Evolutionary conservation across 1,140 invertebrate genomes (phyloP).

Genomic region (Bombus waltoni): DNA sequence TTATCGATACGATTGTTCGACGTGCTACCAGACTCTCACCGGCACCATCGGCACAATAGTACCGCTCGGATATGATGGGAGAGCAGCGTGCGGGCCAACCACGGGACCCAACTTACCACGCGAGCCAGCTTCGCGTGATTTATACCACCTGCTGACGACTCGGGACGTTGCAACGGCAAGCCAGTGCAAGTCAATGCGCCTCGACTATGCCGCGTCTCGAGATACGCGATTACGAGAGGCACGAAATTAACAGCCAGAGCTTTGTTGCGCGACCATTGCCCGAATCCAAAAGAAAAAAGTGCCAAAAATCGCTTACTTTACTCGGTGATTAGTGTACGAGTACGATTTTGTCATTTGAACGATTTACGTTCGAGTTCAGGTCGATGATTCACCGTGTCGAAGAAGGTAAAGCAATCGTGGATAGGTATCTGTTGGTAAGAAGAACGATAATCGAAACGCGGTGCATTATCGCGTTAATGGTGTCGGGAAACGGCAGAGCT

Average conservation of each 20-base stretch:
- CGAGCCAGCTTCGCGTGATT: slow-evolving; percentile 54
- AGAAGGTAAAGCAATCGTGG: not conserved
- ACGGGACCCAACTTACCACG: slow-evolving; percentile 44
- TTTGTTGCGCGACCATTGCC: not conserved
- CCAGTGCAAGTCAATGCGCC: not conserved
- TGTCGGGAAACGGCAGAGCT: slow-evolving; percentile 41
- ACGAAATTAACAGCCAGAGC: slow-evolving; percentile 12
- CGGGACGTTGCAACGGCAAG: not conserved
- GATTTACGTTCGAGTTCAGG: not conserved
- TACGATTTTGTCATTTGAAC: no score
- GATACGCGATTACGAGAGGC: slow-evolving; percentile 12
- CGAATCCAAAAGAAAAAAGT: not conserved
- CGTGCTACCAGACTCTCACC: slow-evolving; percentile 33
- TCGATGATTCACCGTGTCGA: not conserved
- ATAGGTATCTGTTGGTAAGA: slow-evolving; percentile 43
- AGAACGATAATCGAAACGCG: slow-evolving; percentile 49
- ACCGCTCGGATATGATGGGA: slow-evolving; percentile 67
- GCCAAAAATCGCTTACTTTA: no score
- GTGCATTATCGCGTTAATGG: slow-evolving; percentile 52
- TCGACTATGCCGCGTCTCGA: not conserved
- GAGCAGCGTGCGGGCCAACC: slow-evolving; percentile 21
- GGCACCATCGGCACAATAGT: slow-evolving; percentile 60
- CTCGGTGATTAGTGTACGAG: not conserved
- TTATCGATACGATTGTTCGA: slow-evolving; percentile 76
- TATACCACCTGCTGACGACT: slow-evolving; percentile 57